Evolutionary conservation across 2,888 invertebrate genomes (phyloP), one percentile per base, ranked within the genome.

Genomic region (Dioctria linearis): DNA sequence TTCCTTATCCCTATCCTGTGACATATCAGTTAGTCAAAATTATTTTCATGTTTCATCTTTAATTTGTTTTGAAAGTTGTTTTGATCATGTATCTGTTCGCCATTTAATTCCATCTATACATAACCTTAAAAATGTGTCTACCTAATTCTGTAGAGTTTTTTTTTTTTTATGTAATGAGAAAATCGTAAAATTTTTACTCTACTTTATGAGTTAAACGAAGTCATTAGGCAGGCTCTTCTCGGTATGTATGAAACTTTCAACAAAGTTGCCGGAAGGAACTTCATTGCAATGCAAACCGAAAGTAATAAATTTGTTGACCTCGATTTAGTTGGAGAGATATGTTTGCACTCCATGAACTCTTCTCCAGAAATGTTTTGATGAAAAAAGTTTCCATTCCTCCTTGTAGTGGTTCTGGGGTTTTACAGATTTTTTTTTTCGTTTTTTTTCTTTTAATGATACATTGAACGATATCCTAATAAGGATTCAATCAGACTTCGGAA

Each of bases 281-380:
- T 25, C 25, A 25, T 25, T 25, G 25, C 25, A 25, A 25, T 25
- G 25, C 25, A 25, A 25, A 25, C 67, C 8, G 8, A 67, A 67
- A 67, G 67, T 67, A 67, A 67, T 67, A 67, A 67, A 67, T 67
- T 67, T 25, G 67, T 46, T 67, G 67, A 67, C 67, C 67, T 46
- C 67, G 67, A 67, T 67, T 67, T 46, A 25, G 67, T 25, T 67
- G 43, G 49, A 13, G 25, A 25, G 25, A 25, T 25, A n/a, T 65
- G 40, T 65, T 42, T 65, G 65, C 65, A 65, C 65, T 65, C 67
- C 46, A 42, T 67, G 67, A 42, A 67, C 46, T 67, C 46, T 46
- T 46, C 8, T 46, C 25, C 25, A 67, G 67, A 67, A n/a, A 43
- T 49, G 46, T 67, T 67, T 67, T 67, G 67, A 67, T 67, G 67